Evolutionary conservation across 2,113 vertebrate species (phyloP), one percentile per base, ranked within the genome.

Genomic region (Caretta caretta): DNA sequence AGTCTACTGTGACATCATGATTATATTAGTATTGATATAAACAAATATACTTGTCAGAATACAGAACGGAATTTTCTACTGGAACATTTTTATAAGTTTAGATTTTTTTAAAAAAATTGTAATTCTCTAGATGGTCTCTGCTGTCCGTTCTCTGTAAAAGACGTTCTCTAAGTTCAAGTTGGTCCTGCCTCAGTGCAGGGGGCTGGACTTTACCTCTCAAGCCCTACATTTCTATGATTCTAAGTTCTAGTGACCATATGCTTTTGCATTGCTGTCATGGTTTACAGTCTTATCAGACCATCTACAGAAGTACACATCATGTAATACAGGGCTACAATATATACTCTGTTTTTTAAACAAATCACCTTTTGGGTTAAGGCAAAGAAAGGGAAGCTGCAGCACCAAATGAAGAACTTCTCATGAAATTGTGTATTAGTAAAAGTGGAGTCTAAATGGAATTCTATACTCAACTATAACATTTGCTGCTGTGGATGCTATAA

Each of bases 271-370:
- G 38, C 1, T 78, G 46, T 12, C 88, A 51, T 29, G 53, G 49
- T 93, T 90, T 72, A 80, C 27, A n/a, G 27, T 91, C 54, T 49
- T 29, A 72, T n/a, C n/a, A 38, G 88, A 38, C n/a, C 38, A 89
- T 84, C 78, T 48, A 78, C 46, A 48, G n/a, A 65, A 91, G 38
- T 46, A 80, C 22, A 19, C 35, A 14, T n/a, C 81, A 86, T 17
- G 76, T 92, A 90, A 93, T 24, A 51, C 78, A 92, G 80, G 84
- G 12, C 22, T 80, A 59, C 51, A 20, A 72, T 22, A 72, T 22
- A 22, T 38, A 38, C 89, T 90, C 54, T 83, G 84, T 48, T 65
- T 89, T 96, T 86, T 53, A 46, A 31, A 87, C 11, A 78, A 48
- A 78, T 78, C 57, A 20, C 20, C n/a, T 38, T 38, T 72, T 38